Evolutionary conservation across 2,888 invertebrate genomes (phyloP).

Genomic region (Catocala nupta): DNA sequence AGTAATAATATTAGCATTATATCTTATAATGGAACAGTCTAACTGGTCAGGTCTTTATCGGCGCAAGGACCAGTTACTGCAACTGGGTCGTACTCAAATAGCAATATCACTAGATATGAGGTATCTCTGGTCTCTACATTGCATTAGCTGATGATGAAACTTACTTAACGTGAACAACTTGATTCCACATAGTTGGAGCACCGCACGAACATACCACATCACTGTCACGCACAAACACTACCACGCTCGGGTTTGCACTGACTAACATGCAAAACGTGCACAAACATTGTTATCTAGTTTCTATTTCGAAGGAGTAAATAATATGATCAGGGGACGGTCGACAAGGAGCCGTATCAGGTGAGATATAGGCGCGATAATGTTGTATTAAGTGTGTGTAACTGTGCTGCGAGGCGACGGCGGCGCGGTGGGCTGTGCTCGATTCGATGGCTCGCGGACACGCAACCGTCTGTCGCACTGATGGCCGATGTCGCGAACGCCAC

Average conservation of each 20-base stretch:
- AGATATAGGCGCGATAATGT: conserved; percentile 46
- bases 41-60: conserved; percentile 19
- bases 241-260: conserved; percentile 54
- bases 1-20: not conserved
- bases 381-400: conserved; percentile 33
- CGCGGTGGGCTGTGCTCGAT: conserved; percentile 6
- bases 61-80: conserved; percentile 49
- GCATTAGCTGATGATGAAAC: conserved; percentile 33
- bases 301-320: conserved; percentile 64
- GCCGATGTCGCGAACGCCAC: conserved; percentile 13
- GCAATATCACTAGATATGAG: not conserved
- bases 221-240: conserved; percentile 48
- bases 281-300: conserved; percentile 65
- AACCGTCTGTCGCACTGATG: conserved; percentile 24
- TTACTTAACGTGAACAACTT: conserved; percentile 75
- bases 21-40: conserved; percentile 15
- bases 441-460: conserved; percentile 12
- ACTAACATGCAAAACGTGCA: conserved; percentile 59
- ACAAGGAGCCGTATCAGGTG: conserved; percentile 57
- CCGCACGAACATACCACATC: conserved; percentile 43
- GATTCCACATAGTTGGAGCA: conserved; percentile 71
- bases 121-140: not conserved
- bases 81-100: conserved; percentile 45
- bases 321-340: conserved; percentile 54
- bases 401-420: conserved; percentile 9